Evolutionary conservation across 2,113 vertebrate genomes (phyloP).

Genomic region (Romanogobio albipinnatus): DNA sequence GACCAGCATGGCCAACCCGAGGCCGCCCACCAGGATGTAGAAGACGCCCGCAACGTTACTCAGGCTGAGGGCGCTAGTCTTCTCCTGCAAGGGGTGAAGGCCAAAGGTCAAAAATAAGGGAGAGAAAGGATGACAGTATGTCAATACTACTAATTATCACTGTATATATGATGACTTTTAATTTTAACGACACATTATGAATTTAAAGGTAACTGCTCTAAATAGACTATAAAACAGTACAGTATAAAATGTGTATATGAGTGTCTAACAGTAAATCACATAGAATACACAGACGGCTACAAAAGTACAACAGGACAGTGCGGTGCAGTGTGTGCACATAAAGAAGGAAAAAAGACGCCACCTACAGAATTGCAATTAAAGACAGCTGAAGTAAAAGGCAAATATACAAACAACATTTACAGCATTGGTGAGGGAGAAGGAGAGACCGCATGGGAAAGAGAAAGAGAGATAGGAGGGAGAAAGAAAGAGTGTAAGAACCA

Average conservation of each 20-base stretch:
- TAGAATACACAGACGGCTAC: constrained; percentile 18
- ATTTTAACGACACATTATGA: neutral
- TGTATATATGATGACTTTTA: neutral
- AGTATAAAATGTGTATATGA: constrained; percentile 15
- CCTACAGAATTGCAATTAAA: constrained; percentile 29
- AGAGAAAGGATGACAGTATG: neutral
- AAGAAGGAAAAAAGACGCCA: constrained; percentile 37
- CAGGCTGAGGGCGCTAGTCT: constrained; percentile 96
- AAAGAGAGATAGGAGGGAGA: constrained; percentile 48
- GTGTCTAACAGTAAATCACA: constrained; percentile 29
- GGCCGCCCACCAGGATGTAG: constrained; percentile 98
- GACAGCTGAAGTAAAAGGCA: constrained; percentile 37
- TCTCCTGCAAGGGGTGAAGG: constrained; percentile 80
- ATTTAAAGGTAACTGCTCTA: neutral
- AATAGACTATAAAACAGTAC: neutral
- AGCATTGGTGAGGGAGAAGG: constrained; percentile 32
- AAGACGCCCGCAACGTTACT: constrained; percentile 98
- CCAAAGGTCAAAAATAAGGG: constrained; percentile 1
- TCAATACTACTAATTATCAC: constrained; percentile 10
- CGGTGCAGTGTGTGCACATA: constrained; percentile 24
- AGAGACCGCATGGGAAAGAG: constrained; percentile 43
- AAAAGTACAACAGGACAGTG: constrained; percentile 30
- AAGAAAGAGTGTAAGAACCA: constrained; percentile 38
- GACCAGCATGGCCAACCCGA: constrained; percentile 98
- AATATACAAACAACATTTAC: constrained; percentile 41